Conservation (phyloP, 2,888 invertebrate genomes). For the Drosophila rellima region DNA sequence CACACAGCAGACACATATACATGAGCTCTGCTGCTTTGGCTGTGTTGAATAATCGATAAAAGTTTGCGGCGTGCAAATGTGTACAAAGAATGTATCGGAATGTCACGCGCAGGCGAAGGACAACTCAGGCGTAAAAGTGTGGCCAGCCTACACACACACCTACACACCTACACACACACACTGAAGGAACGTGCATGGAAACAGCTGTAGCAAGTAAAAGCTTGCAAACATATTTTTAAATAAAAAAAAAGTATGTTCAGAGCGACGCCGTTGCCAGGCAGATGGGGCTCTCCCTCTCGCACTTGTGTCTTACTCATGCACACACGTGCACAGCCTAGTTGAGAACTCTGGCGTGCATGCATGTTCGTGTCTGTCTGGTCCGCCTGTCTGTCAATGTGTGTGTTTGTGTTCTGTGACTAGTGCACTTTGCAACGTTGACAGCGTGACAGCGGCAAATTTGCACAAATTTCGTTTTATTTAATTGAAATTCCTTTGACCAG, state of each 20-base stretch:
- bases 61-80: conserved; percentile 55
- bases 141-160: conserved; percentile 45
- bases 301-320: conserved; percentile 8
- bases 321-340: conserved; percentile 58
- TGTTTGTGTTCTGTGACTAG: conserved; percentile 24
- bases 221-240: conserved; percentile 25
- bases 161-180: conserved; percentile 9
- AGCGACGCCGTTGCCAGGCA: conserved; percentile 51
- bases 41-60: conserved; percentile 69
- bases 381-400: conserved; percentile 14
- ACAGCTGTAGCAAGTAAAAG: conserved; percentile 58
- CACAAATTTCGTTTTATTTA: conserved; percentile 61
- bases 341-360: conserved; percentile 45
- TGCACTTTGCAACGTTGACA: conserved; percentile 57
- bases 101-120: conserved; percentile 75
- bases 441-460: conserved; percentile 54
- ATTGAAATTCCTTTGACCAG: conserved; percentile 65
- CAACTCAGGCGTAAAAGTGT: conserved; percentile 68
- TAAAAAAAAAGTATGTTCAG: conserved; percentile 6
- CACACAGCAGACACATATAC: conserved; percentile 9
- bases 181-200: conserved; percentile 44
- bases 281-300: conserved; percentile 14
- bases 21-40: conserved; percentile 11
- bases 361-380: conserved; percentile 3
- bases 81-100: conserved; percentile 68